phyloP scores from a whole-genome alignment of 64 coral and sea anemone genomes.

The Porites australiensis region DNA sequence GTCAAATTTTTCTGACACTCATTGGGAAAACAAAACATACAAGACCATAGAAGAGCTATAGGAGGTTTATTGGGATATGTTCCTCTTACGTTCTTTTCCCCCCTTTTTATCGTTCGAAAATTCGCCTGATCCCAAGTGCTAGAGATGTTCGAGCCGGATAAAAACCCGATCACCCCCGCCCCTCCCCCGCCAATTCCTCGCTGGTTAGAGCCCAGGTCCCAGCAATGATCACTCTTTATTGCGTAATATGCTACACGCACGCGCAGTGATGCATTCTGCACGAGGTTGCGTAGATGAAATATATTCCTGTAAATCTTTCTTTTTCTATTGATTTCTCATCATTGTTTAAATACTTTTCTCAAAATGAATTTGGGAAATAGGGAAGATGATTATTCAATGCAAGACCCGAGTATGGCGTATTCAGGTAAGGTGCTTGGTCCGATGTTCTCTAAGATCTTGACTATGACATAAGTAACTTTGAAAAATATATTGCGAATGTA shows the following conservation, averaged over 20 bases:
- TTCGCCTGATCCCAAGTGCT: too few species aligned
- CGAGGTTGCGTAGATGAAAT: slow-evolving; percentile 49
- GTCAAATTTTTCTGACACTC: too few species aligned
- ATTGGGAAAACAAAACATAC: too few species aligned
- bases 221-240: neutral
- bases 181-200: neutral
- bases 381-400: slow-evolving; percentile 4
- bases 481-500: too few species aligned
- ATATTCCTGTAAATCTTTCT: neutral
- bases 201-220: neutral
- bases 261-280: slow-evolving; percentile 2
- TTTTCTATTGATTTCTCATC: neutral
- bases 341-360: neutral
- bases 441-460: too few species aligned
- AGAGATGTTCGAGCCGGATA: too few species aligned
- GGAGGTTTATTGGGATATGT: too few species aligned
- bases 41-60: too few species aligned
- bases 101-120: too few species aligned
- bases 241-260: slow-evolving; percentile 55
- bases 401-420: slow-evolving; percentile 39
- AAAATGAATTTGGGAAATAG: slow-evolving; percentile 43
- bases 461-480: too few species aligned
- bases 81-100: too few species aligned
- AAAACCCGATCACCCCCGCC: too few species aligned
- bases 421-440: slow-evolving; percentile 20